A percentile compares a stretch with the other conserved stretches of the same genome.
Conservation (phyloP, 2,113 vertebrate genomes). For the Platichthys stellatus region DNA sequence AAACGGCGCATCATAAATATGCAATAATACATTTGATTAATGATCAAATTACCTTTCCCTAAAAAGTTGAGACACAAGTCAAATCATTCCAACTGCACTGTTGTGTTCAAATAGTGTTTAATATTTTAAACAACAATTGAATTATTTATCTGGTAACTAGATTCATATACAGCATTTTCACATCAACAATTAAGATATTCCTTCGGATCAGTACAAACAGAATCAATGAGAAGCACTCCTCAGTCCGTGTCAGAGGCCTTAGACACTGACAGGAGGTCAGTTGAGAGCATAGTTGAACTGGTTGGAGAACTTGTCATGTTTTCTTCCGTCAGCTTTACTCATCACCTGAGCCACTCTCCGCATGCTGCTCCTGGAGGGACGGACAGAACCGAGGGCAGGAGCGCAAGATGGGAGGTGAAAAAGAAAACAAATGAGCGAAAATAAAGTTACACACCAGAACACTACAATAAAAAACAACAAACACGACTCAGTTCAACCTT, state of each 20-base stretch:
- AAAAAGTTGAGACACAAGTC: neutral
- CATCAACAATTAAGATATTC: neutral
- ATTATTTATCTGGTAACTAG: too few relatives aligned
- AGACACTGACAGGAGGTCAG: constrained; percentile 66
- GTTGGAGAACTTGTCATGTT: constrained; percentile 96
- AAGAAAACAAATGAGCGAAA: too few relatives aligned
- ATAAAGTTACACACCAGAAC: too few relatives aligned
- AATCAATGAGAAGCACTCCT: neutral
- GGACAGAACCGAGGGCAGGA: neutral
- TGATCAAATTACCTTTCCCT: neutral
- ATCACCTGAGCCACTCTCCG: constrained; percentile 87
- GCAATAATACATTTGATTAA: neutral
- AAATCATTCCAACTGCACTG: neutral
- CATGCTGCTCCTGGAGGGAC: constrained; percentile 84
- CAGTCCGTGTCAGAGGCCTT: neutral
- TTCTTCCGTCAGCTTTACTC: constrained; percentile 87
- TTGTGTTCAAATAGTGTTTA: neutral
- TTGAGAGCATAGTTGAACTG: constrained; percentile 97
- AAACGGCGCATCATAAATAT: neutral
- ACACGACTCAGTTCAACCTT: too few relatives aligned
- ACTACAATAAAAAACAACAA: neutral
- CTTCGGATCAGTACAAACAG: neutral
- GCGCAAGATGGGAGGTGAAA: neutral
- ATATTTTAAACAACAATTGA: neutral
- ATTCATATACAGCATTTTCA: neutral